These are phyloP conservation scores for Drosophila macrothrix DNA, from an alignment of 2,888 invertebrate genomes.

Conservation along the genomic window DNA sequence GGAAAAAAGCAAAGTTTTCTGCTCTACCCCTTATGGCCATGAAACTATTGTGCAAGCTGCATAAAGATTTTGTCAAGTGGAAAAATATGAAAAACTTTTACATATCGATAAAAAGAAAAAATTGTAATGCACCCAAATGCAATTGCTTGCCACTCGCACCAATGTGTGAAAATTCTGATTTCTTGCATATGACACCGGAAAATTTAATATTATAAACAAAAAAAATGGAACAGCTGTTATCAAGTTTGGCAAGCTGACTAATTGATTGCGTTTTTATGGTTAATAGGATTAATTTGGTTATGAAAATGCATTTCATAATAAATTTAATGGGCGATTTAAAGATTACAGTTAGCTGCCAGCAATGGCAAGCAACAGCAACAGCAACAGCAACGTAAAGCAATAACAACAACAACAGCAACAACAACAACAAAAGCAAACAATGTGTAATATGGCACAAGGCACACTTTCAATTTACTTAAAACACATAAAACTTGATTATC, in stretches of 20 bases:
- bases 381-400: neutral
- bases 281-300: constrained; percentile 41
- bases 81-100: constrained; percentile 80
- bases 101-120: constrained; percentile 65
- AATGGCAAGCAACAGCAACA: constrained; percentile 15
- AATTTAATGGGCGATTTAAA: constrained; percentile 72
- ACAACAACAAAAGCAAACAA: constrained; percentile 60
- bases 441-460: constrained; percentile 69
- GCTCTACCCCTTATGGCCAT: constrained; percentile 63
- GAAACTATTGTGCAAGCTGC: constrained; percentile 80
- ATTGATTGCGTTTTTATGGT: constrained; percentile 46
- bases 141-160: constrained; percentile 57
- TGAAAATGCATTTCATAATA: constrained; percentile 73
- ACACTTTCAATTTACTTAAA: constrained; percentile 80
- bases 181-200: constrained; percentile 29
- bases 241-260: constrained; percentile 40
- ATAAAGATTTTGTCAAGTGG: constrained; percentile 81
- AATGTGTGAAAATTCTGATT: constrained; percentile 56
- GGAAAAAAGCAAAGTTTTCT: constrained; percentile 65
- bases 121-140: constrained; percentile 49
- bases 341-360: constrained; percentile 58
- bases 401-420: constrained; percentile 3
- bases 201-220: neutral
- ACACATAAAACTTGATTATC: constrained; percentile 82
- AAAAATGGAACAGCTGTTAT: neutral